Conservation (phyloP, 2,797 vertebrate species). For the Myripristis murdjan region DNA sequence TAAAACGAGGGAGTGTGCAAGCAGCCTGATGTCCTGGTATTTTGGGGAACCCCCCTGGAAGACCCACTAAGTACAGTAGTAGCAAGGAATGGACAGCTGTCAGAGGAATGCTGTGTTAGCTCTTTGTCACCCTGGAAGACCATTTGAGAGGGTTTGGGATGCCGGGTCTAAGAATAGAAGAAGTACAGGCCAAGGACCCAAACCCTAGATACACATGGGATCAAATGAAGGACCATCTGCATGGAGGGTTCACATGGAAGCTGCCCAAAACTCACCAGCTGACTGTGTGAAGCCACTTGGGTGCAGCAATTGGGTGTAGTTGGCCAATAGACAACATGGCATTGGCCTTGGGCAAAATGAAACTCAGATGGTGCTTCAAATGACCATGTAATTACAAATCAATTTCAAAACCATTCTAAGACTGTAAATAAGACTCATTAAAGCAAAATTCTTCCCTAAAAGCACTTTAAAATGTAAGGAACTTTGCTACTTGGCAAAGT, state of each 20-base stretch:
- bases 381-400: too few relatives aligned
- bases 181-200: constrained; percentile 5
- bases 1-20: not conserved
- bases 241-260: not conserved
- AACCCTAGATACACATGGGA: constrained; percentile 7
- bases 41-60: constrained; percentile 14
- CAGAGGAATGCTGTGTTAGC: constrained; percentile 37
- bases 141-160: not conserved
- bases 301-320: too few relatives aligned
- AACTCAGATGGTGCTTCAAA: constrained; percentile 1
- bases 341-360: not conserved
- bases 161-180: constrained; percentile 27
- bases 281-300: not conserved
- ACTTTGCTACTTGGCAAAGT: too few relatives aligned
- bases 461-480: too few relatives aligned
- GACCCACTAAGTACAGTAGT: constrained; percentile 23
- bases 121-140: constrained; percentile 10
- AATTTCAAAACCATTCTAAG: too few relatives aligned
- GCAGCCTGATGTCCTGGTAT: constrained; percentile 21
- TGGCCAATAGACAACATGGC: not conserved
- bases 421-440: too few relatives aligned
- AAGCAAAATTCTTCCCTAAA: too few relatives aligned
- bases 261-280: not conserved
- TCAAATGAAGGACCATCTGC: not conserved
- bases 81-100: constrained; percentile 60